phyloP scores from a whole-genome alignment of 2,888 invertebrate species.

The Nudaria mundana region DNA sequence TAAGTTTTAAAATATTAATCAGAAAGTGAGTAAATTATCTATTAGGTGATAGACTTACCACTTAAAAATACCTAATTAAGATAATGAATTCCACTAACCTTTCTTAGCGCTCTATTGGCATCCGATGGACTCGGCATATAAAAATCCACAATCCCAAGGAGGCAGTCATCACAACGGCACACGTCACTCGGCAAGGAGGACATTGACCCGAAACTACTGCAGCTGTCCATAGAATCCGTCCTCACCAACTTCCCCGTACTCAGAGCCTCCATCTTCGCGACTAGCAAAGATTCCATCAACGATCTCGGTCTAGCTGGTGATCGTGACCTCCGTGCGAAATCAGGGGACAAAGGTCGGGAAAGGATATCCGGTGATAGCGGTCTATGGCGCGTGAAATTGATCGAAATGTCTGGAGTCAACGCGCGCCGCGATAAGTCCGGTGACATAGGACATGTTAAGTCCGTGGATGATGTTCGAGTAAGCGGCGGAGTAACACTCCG shows the following conservation, averaged over 20 bases:
- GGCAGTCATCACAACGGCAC: conserved; percentile 91
- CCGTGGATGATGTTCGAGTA: conserved; percentile 71
- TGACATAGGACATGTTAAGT: conserved; percentile 51
- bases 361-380: conserved; percentile 66
- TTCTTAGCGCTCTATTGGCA: conserved; percentile 78
- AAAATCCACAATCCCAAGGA: conserved; percentile 90
- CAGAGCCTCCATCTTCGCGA: conserved; percentile 90
- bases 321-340: conserved; percentile 62
- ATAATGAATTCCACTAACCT: conserved; percentile 69
- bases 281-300: conserved; percentile 90
- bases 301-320: conserved; percentile 85
- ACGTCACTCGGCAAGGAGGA: conserved; percentile 87
- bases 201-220: conserved; percentile 85
- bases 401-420: conserved; percentile 64
- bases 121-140: conserved; percentile 81
- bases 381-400: conserved; percentile 56
- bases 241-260: conserved; percentile 82
- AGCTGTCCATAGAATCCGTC: conserved; percentile 89
- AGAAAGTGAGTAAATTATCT: no score
- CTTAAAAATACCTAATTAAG: no score
- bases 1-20: neutral
- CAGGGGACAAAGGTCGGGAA: conserved; percentile 68
- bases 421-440: conserved; percentile 64
- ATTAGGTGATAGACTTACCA: no score
- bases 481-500: conserved; percentile 76